A percentile compares a stretch with the other conserved stretches of the same genome.
phyloP scores from a whole-genome alignment of 2,797 vertebrate genomes.

The Sebastes goodei region DNA sequence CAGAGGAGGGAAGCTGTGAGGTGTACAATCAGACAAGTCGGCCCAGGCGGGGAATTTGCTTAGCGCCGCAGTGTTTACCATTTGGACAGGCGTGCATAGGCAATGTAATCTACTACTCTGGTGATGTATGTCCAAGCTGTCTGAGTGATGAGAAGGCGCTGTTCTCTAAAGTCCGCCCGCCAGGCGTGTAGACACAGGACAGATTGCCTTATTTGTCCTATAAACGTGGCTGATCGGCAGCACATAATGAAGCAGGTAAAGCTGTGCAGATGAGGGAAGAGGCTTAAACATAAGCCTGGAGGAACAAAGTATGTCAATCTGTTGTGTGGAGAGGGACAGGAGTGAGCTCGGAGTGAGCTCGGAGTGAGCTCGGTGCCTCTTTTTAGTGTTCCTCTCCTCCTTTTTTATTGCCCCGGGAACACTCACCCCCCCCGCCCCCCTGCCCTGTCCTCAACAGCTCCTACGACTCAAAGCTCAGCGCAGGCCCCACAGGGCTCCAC shows the following conservation, averaged over 20 bases:
- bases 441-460: background rate
- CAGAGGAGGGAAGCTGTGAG: background rate
- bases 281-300: slow-evolving; percentile 11
- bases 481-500: slow-evolving; percentile 42
- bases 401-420: slow-evolving; percentile 14
- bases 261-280: slow-evolving; percentile 30
- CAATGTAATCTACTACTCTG: slow-evolving; percentile 54
- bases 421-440: background rate
- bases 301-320: slow-evolving; percentile 20
- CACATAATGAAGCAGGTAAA: slow-evolving; percentile 60
- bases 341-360: background rate
- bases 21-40: slow-evolving; percentile 23
- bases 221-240: slow-evolving; percentile 44
- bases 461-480: slow-evolving; percentile 21
- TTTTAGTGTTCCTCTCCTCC: background rate
- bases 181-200: slow-evolving; percentile 41
- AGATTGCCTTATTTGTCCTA: slow-evolving; percentile 58
- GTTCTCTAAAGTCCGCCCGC: slow-evolving; percentile 21
- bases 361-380: background rate
- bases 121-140: slow-evolving; percentile 49
- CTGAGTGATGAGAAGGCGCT: slow-evolving; percentile 35
- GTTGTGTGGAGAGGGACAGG: background rate
- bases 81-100: slow-evolving; percentile 52
- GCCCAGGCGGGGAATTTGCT: slow-evolving; percentile 43
- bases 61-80: slow-evolving; percentile 43